Conservation (phyloP, 2,113 vertebrate genomes). For the Oxyruncus cristatus region DNA sequence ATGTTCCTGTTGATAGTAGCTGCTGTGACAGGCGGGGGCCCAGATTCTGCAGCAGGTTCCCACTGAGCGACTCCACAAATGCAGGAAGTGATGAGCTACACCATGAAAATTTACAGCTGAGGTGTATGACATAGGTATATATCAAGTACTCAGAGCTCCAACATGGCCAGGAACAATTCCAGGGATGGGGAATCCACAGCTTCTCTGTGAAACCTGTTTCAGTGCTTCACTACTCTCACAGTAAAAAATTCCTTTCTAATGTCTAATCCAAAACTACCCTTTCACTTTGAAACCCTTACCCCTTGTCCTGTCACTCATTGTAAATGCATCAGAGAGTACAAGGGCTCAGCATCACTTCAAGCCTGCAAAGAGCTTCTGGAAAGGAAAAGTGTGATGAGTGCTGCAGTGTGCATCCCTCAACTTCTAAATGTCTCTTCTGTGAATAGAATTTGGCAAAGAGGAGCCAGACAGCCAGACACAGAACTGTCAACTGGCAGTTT, state of each 20-base stretch:
- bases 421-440: background rate
- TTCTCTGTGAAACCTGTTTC: background rate
- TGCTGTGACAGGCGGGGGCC: background rate
- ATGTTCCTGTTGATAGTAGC: background rate
- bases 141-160: background rate
- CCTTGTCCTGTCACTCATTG: background rate
- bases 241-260: background rate
- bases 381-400: slow-evolving; percentile 58
- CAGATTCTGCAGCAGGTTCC: background rate
- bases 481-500: background rate
- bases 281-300: background rate
- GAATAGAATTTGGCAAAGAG: background rate
- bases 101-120: background rate
- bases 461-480: background rate
- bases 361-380: slow-evolving; percentile 5
- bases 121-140: background rate
- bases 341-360: background rate
- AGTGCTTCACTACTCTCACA: accelerated
- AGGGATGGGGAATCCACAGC: background rate
- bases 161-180: background rate
- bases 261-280: background rate
- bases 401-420: background rate
- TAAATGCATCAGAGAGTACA: background rate
- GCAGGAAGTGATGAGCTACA: background rate
- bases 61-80: background rate